Base-by-base conservation (phyloP, 1,140 invertebrate genomes). In the Copidosoma floridanum region DNA sequence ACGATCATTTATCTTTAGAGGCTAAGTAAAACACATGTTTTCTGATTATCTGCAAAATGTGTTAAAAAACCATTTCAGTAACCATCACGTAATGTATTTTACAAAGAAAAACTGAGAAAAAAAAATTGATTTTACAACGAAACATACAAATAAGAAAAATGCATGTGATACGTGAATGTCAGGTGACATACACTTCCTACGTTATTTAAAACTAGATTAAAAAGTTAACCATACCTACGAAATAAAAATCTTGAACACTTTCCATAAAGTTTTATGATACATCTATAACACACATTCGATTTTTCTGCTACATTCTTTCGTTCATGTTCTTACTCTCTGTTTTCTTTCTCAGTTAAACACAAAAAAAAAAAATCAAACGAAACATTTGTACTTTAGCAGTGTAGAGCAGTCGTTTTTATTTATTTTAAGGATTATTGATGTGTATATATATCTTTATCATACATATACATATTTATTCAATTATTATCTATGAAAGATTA, bases 381-480 rank as follows among this genome's bases (percentile, higher is more conserved):
- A 80, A 78, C 72, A 78, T 80, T 80, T 80, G 78, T 80, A 80
- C 78, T 80, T 78, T 78, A 79, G 75, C 78, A 80, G 78, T 80
- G 77, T 80, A 80, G 78, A 80, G 78, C 78, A 79, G 77, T 79
- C 77, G 68, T 78, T 77, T n/a, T n/a, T n/a, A n/a, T n/a, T n/a
- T n/a, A n/a, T n/a, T n/a, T n/a, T n/a, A n/a, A n/a, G n/a, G n/a
- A n/a, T n/a, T 78, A 69, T 75, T 12, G 12, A 32, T 32, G n/a
- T n/a, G n/a, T n/a, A 32, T 32, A 32, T 32, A 72, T 75, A 63
- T 65, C 61, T 66, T 63, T 55, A 53, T 57, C 58, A 64, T 69
- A 57, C 65, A 66, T 68, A 72, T 70, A 65, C 65, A 54, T 67
- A 71, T 8, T 71, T 66, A 68, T 67, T 56, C 56, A 65, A 69